Evolutionary conservation across 2,888 invertebrate species (phyloP), one percentile per base, ranked within the genome.

Genomic region (Pristionchus fissidentatus): DNA sequence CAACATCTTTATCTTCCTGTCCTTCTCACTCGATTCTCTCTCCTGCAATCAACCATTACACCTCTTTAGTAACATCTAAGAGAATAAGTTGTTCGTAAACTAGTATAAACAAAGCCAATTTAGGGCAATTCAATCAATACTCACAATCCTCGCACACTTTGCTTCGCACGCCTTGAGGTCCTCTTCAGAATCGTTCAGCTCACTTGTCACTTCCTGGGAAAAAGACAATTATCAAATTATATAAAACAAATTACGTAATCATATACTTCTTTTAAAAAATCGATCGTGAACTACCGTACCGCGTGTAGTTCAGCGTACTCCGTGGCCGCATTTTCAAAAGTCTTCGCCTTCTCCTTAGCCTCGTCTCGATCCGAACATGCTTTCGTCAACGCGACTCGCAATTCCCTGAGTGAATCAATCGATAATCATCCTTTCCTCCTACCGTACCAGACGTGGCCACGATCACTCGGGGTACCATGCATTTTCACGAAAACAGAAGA

Each of bases 121-220:
- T n/a, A n/a, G n/a, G n/a, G n/a, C n/a, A n/a, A n/a, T n/a, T n/a
- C n/a, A n/a, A n/a, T n/a, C n/a, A n/a, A n/a, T n/a, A 52, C 22
- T 22, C 8, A 52, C 15, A 22, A 52, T 52, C 32, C 60, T 70
- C 15, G 43, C 41, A n/a, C n/a, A 43, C 43, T 32, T 38, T 2
- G 19, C 5, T 4, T 41, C 38, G 7, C 10, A 7, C 41, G n/a
- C 41, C 70, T 43, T 43, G n/a, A 43, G 26, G 15, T 52, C 35
- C 13, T 78, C 78, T 15, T 78, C 78, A 4, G 73, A 41, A 3
- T 66, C 66, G 5, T 66, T 38, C 66, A 66, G 38, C 19, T 66
- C 66, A 0, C 22, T 3, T 4, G 10, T 5, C 5, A 8, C 5
- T 2, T 26, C 22, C 66, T 66, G 38, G 7, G n/a, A n/a, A n/a